Conservation (phyloP, 2,888 invertebrate genomes). For the Sarcophaga variegata region DNA sequence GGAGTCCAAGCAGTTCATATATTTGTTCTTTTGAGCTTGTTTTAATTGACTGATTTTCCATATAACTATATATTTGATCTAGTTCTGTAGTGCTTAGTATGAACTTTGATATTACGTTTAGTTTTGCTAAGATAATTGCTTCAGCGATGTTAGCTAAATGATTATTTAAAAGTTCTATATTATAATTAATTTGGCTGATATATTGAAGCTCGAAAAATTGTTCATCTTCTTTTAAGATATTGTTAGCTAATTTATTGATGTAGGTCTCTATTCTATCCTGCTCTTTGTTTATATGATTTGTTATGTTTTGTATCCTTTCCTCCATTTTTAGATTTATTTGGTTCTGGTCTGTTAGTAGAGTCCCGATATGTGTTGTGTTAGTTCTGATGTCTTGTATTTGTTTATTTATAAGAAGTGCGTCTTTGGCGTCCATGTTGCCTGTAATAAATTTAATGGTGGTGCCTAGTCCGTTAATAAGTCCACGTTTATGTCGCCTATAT, state of each 20-base stretch:
- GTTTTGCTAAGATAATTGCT: constrained; percentile 57
- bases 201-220: constrained; percentile 43
- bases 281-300: constrained; percentile 24
- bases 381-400: constrained; percentile 26
- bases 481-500: constrained; percentile 33
- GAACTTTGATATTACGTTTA: constrained; percentile 47
- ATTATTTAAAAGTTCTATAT: constrained; percentile 53
- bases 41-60: constrained; percentile 49
- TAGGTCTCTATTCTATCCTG: constrained; percentile 10
- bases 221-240: constrained; percentile 32
- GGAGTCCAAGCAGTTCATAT: constrained; percentile 51
- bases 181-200: constrained; percentile 51
- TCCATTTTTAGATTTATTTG: neutral
- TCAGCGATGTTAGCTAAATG: constrained; percentile 59
- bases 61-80: constrained; percentile 34
- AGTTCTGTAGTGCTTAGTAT: constrained; percentile 57
- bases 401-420: neutral
- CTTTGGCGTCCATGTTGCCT: constrained; percentile 55
- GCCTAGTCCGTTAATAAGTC: constrained; percentile 59
- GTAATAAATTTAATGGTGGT: constrained; percentile 60
- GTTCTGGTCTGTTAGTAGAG: constrained; percentile 1
- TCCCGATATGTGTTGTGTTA: constrained; percentile 1
- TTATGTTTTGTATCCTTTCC: constrained; percentile 4
- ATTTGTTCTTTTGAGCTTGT: constrained; percentile 44
- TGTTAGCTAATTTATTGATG: constrained; percentile 12